These are phyloP conservation scores for Pipistrellus pipistrellus DNA, from an alignment of 2,797 vertebrate genomes.

Conservation along the genomic window DNA sequence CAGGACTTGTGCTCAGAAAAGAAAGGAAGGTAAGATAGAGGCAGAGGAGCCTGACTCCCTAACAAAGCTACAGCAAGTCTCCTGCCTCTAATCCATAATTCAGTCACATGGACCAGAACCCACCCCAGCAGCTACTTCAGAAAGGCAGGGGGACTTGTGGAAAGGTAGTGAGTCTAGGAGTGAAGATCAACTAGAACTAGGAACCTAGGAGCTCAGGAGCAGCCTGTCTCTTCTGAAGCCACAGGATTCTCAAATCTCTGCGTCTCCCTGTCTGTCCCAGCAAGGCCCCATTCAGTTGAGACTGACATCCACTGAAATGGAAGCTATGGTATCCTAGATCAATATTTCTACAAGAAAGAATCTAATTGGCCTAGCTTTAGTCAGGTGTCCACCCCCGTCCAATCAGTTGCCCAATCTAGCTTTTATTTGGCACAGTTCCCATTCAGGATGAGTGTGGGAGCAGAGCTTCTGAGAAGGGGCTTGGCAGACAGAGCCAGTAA, in stretches of 20 bases:
- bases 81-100: not conserved
- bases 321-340: not conserved
- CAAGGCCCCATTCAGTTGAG: not conserved
- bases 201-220: not conserved
- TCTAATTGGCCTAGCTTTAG: not conserved
- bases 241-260: not conserved
- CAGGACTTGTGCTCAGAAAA: constrained; percentile 51
- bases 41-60: not conserved
- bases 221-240: not conserved
- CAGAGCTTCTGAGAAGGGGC: not conserved
- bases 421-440: not conserved
- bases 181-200: not conserved
- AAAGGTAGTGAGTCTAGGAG: not conserved
- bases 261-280: not conserved
- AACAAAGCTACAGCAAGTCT: not conserved
- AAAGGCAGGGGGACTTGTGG: no score
- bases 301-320: not conserved
- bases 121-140: not conserved
- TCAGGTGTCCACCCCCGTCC: not conserved
- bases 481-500: not conserved
- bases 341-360: constrained; percentile 1
- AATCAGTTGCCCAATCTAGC: not conserved
- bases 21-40: constrained; percentile 75
- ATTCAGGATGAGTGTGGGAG: not conserved
- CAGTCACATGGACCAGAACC: not conserved